phyloP scores from a whole-genome alignment of 2,113 vertebrate genomes.

The Tauraco erythrolophus region DNA sequence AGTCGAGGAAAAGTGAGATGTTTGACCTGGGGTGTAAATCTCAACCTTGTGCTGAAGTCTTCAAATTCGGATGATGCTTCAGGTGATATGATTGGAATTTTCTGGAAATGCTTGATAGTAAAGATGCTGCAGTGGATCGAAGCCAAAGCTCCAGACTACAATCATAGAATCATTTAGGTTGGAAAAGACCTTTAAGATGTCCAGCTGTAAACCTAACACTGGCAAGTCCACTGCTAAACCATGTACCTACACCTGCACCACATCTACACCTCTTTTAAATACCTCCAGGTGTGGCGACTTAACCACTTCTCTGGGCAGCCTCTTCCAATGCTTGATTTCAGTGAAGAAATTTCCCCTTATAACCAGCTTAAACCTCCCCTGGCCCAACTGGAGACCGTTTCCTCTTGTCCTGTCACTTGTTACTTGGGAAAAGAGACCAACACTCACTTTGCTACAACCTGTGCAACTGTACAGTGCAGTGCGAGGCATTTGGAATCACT shows the following conservation, averaged over 20 bases:
- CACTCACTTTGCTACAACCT: fast-evolving
- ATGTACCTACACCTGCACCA: background rate
- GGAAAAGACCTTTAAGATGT: background rate
- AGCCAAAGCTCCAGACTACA: background rate
- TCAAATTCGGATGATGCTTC: background rate
- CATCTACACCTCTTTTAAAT: background rate
- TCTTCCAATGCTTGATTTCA: background rate
- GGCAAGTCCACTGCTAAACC: background rate
- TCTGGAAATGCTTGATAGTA: background rate
- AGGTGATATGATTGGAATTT: background rate
- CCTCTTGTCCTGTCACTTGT: background rate
- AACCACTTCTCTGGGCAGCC: background rate
- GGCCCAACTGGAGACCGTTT: background rate
- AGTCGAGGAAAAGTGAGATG: background rate
- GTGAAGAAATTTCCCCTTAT: background rate
- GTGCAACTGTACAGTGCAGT: fast-evolving
- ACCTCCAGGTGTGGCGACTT: background rate
- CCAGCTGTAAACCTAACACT: background rate
- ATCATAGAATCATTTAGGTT: background rate
- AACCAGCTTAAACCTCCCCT: background rate
- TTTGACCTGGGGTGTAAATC: background rate
- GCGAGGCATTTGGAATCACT: background rate
- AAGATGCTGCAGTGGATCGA: background rate
- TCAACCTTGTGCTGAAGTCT: background rate
- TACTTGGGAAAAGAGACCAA: background rate